Evolutionary conservation across 2,797 vertebrate genomes (phyloP).

Genomic region (Bucorvus abyssinicus): DNA sequence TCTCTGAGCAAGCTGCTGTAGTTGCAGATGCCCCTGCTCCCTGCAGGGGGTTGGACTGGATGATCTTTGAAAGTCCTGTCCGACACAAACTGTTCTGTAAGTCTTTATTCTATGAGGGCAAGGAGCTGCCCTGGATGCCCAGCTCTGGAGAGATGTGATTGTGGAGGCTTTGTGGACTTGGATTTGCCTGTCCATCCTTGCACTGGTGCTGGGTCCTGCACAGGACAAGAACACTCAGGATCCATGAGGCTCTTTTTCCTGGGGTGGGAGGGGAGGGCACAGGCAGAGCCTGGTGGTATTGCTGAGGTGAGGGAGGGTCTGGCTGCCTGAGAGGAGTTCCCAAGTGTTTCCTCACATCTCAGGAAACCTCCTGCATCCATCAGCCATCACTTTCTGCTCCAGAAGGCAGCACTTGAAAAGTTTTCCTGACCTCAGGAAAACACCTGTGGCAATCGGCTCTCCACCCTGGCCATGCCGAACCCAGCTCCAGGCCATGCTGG

Average conservation of each 20-base stretch:
- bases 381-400: neutral
- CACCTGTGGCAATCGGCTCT: neutral
- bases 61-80: neutral
- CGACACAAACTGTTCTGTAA: neutral
- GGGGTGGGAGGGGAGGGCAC: neutral
- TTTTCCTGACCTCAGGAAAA: neutral
- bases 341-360: neutral
- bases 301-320: neutral
- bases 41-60: neutral
- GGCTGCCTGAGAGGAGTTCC: neutral
- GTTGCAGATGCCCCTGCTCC: neutral
- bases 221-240: neutral
- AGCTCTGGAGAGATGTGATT: neutral
- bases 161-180: neutral
- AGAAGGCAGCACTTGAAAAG: neutral
- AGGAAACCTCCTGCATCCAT: neutral
- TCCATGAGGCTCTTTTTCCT: neutral
- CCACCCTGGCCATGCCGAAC: neutral
- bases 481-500: neutral
- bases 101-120: neutral
- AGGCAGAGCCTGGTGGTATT: neutral
- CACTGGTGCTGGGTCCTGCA: rapidly evolving
- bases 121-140: neutral
- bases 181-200: neutral
- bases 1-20: neutral